Conservation (phyloP, 2,113 vertebrate genomes). For the Geococcyx californianus region DNA sequence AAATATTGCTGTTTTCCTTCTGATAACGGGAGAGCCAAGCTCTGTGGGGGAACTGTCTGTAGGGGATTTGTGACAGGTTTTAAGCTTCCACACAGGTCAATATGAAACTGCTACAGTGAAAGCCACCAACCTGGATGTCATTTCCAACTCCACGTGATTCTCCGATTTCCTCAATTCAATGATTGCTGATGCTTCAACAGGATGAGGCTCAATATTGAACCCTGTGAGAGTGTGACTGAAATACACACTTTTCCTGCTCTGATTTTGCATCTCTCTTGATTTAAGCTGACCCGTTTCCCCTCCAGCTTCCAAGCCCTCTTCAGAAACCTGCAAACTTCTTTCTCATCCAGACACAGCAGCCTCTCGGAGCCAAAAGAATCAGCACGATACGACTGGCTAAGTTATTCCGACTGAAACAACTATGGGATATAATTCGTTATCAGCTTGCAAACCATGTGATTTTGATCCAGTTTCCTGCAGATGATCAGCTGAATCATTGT, state of each 20-base stretch:
- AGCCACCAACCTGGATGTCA: background rate
- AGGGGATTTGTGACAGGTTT: background rate
- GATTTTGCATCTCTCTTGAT: background rate
- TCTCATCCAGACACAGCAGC: background rate
- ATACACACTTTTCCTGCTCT: background rate
- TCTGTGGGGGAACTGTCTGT: background rate
- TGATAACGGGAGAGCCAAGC: background rate
- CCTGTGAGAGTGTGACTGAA: background rate
- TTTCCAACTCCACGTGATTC: background rate
- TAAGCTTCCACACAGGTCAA: background rate
- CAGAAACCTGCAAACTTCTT: background rate
- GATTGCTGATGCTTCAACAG: background rate
- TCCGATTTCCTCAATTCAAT: background rate
- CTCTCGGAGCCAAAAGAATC: background rate
- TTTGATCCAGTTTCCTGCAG: background rate
- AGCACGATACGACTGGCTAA: rapidly evolving
- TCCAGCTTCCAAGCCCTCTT: background rate
- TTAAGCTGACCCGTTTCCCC: background rate
- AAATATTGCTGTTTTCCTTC: background rate
- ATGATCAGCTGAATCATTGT: too few relatives aligned
- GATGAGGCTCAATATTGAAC: background rate
- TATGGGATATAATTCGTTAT: rapidly evolving
- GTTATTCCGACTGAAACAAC: background rate
- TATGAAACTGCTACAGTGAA: background rate
- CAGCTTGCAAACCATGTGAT: background rate